Percentiles rank a stretch among this genome's conserved stretches.
These are phyloP conservation scores for Pachymerium ferrugineum DNA, from an alignment of 2,888 invertebrate species.

Conservation along the genomic window DNA sequence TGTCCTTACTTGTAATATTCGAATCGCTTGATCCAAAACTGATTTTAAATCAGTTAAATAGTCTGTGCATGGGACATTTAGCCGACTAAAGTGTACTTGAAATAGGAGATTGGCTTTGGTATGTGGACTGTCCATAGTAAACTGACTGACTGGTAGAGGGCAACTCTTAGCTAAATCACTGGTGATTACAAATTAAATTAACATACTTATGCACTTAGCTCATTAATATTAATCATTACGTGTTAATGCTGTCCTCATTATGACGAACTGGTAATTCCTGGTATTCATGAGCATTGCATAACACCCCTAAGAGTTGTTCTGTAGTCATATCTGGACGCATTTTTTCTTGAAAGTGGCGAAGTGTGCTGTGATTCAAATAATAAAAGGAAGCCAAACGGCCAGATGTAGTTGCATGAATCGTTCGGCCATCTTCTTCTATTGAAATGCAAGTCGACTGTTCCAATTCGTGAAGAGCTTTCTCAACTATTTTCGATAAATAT, in stretches of 20 bases:
- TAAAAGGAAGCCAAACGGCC: constrained; percentile 95
- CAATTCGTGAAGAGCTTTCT: constrained; percentile 67
- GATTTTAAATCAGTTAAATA: constrained; percentile 95
- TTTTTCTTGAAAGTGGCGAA: constrained; percentile 70
- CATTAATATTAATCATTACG: no score
- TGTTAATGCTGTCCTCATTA: constrained; percentile 91
- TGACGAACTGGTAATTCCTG: constrained; percentile 92
- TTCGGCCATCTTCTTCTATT: constrained; percentile 63
- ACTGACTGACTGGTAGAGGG: constrained; percentile 63
- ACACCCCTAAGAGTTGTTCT: constrained; percentile 67
- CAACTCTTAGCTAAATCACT: constrained; percentile 76
- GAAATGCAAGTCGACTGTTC: constrained; percentile 71
- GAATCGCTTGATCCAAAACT: constrained; percentile 89
- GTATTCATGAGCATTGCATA: constrained; percentile 82
- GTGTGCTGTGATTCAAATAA: constrained; percentile 87
- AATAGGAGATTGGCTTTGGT: constrained; percentile 89
- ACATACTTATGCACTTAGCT: neutral
- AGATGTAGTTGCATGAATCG: constrained; percentile 64
- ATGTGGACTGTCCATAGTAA: constrained; percentile 81
- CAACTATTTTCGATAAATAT: constrained; percentile 75
- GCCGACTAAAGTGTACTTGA: constrained; percentile 86
- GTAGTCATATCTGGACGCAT: constrained; percentile 61
- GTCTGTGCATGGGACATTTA: constrained; percentile 80
- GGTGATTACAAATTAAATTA: neutral
- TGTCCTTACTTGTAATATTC: constrained; percentile 86